phyloP scores from a whole-genome alignment of 2,888 invertebrate species.

The Scotopteryx bipunctaria region DNA sequence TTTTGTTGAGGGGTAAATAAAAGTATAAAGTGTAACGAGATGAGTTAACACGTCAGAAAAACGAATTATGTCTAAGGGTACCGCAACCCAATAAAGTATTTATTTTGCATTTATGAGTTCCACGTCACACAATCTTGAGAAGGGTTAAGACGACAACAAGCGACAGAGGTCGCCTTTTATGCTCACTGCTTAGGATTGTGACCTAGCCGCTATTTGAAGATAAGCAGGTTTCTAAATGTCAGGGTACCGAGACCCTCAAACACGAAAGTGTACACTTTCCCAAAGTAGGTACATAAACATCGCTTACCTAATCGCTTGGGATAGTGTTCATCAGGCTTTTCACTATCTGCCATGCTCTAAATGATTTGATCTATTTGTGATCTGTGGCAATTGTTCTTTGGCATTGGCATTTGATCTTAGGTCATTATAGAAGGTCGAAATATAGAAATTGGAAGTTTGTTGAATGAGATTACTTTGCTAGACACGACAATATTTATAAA shows the following conservation, averaged over 20 bases:
- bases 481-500: too few species aligned
- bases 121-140: conserved; percentile 55
- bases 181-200: conserved; percentile 50
- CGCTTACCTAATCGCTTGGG: not conserved
- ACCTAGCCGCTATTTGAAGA: conserved; percentile 42
- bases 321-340: too few species aligned
- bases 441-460: too few species aligned
- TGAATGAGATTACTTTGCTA: too few species aligned
- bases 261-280: conserved; percentile 9
- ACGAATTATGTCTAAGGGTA: conserved; percentile 23
- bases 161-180: conserved; percentile 60
- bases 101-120: conserved; percentile 52
- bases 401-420: too few species aligned
- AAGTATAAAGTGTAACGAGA: conserved; percentile 1
- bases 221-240: conserved; percentile 29
- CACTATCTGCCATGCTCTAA: too few species aligned
- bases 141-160: conserved; percentile 62
- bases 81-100: conserved; percentile 35
- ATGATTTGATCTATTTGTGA: too few species aligned
- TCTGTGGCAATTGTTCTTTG: too few species aligned
- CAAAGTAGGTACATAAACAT: conserved; percentile 3
- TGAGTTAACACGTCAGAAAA: conserved; percentile 11
- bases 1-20: too few species aligned
- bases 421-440: too few species aligned
- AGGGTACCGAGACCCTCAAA: conserved; percentile 21